Conservation (phyloP, 2,113 vertebrate genomes). For the Urocolius indicus region DNA sequence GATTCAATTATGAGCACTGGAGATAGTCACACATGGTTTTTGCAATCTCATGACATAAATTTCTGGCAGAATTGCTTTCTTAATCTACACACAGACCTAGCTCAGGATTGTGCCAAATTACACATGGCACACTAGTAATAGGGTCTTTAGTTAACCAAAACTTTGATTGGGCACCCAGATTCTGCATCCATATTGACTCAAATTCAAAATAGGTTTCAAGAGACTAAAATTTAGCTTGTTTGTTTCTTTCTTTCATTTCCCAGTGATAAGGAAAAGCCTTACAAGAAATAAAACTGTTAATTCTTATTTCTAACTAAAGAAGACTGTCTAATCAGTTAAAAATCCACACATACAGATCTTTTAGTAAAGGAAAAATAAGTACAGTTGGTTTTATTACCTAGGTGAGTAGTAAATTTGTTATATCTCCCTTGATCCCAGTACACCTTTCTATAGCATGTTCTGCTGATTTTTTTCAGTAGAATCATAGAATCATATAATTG, state of each 20-base stretch:
- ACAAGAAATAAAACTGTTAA: background rate
- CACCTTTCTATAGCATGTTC: background rate
- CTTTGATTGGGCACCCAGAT: background rate
- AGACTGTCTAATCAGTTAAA: background rate
- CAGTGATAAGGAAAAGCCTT: background rate
- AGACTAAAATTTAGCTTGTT: background rate
- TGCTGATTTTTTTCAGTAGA: background rate
- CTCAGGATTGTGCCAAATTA: background rate
- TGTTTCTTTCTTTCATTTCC: fast-evolving
- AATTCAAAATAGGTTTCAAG: background rate
- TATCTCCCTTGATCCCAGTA: background rate
- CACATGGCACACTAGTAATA: background rate
- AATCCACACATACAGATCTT: background rate
- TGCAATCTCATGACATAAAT: background rate
- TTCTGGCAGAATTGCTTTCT: background rate
- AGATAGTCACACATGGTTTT: constrained; percentile 57
- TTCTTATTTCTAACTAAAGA: background rate
- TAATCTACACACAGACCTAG: background rate
- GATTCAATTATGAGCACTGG: background rate
- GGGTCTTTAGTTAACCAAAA: background rate
- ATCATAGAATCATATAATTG: too few relatives aligned
- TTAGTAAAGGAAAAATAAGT: background rate
- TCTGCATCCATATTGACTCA: background rate
- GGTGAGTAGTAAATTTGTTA: background rate
- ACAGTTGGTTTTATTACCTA: background rate